These are phyloP conservation scores for Morpho deidamia DNA, from an alignment of 2,888 invertebrate genomes.

Conservation along the genomic window DNA sequence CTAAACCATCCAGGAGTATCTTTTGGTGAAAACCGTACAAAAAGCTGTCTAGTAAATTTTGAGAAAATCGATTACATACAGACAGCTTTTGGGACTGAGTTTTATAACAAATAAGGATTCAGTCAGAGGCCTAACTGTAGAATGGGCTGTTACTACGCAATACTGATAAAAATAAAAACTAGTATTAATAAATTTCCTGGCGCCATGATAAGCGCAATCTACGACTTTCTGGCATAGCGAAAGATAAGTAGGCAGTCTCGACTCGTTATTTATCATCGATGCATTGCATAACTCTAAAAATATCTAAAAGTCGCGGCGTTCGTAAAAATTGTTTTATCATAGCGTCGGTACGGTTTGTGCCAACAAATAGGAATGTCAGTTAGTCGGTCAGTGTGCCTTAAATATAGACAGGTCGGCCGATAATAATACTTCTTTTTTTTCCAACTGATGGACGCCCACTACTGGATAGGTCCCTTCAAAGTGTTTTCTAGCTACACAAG, in stretches of 20 bases:
- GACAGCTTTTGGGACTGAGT: no score
- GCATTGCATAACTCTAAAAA: constrained; percentile 15
- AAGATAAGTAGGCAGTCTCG: constrained; percentile 9
- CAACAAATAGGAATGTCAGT: constrained; percentile 26
- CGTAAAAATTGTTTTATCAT: constrained; percentile 25
- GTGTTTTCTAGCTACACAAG: no score
- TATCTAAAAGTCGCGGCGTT: constrained; percentile 7
- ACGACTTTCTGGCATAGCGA: constrained; percentile 1
- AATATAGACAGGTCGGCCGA: constrained; percentile 21
- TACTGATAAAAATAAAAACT: no score
- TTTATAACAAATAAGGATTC: no score
- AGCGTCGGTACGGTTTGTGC: constrained; percentile 22
- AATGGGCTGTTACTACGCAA: no score
- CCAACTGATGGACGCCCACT: no score
- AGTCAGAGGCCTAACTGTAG: no score
- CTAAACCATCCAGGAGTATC: no score
- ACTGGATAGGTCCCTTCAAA: no score
- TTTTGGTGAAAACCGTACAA: no score
- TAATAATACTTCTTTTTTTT: neutral
- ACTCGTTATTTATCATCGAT: constrained; percentile 12
- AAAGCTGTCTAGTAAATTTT: no score
- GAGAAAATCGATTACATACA: no score
- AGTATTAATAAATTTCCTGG: neutral
- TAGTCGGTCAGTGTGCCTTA: constrained; percentile 32
- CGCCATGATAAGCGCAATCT: constrained; percentile 12